Percentiles rank a stretch among this genome's conserved stretches.
These are phyloP conservation scores for Pterobdella sp. DNA, from an alignment of 2,888 invertebrate genomes.

Conservation along the genomic window DNA sequence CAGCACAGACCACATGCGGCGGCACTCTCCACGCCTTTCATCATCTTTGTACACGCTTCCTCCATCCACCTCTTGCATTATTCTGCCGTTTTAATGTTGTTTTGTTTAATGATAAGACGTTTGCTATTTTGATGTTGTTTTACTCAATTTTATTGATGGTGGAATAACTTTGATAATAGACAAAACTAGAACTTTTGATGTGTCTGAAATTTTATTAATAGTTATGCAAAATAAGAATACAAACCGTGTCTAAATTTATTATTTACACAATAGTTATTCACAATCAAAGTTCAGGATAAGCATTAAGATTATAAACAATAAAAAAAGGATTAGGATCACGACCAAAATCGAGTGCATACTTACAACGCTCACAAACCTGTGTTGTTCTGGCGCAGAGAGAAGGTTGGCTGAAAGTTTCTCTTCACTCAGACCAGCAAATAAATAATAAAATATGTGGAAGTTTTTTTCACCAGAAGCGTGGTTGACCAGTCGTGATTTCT, in stretches of 20 bases:
- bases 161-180: no score
- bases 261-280: no score
- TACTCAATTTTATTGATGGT: not conserved
- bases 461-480: conserved; percentile 45
- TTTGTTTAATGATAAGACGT: not conserved
- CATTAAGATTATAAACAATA: conserved; percentile 3
- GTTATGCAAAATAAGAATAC: conserved; percentile 1
- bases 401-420: conserved; percentile 42
- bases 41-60: conserved; percentile 32
- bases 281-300: no score
- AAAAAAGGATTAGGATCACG: not conserved
- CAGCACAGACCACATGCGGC: conserved; percentile 36
- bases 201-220: not conserved
- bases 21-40: conserved; percentile 30
- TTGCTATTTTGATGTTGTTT: not conserved
- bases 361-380: conserved; percentile 38
- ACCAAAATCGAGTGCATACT: not conserved
- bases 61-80: conserved; percentile 33
- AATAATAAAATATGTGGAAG: conserved; percentile 49
- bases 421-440: conserved; percentile 45
- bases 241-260: not conserved
- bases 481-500: conserved; percentile 47
- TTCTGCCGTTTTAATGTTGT: conserved; percentile 30
- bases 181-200: no score
- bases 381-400: conserved; percentile 39